A percentile compares a stretch with the other conserved stretches of the same genome.
Evolutionary conservation across 2,113 vertebrate genomes (phyloP).

Genomic region (Leiothrix lutea): DNA sequence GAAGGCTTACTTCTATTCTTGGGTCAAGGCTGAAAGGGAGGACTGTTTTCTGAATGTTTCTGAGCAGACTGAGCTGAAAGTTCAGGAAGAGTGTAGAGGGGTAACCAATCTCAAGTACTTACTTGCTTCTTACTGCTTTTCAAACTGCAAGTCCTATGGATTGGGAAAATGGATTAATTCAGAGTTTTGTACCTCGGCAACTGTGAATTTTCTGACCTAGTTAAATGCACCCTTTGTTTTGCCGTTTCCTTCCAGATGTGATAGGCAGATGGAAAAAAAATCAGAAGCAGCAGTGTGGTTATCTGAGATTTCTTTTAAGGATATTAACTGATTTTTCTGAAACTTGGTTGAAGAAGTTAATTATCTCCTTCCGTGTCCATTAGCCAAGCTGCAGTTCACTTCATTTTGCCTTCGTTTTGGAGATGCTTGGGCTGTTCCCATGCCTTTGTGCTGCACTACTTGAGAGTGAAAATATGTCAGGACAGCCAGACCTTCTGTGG

Average conservation of each 20-base stretch:
- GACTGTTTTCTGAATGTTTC: conserved; percentile 13
- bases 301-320: conserved; percentile 2
- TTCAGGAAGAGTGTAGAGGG: not conserved
- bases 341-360: not conserved
- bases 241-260: conserved; percentile 13
- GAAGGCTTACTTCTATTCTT: conserved; percentile 13
- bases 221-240: conserved; percentile 37
- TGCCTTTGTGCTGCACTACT: not conserved
- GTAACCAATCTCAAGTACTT: not conserved
- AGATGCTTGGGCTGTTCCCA: not conserved
- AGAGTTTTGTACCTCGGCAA: not conserved
- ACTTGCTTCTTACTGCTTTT: not conserved
- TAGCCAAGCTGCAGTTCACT: not conserved
- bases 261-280: not conserved
- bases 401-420: not conserved
- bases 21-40: conserved; percentile 25
- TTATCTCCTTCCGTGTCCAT: not conserved
- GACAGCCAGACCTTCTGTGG: not conserved
- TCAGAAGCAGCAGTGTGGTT: not conserved
- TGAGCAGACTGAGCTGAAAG: not conserved
- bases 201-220: not conserved
- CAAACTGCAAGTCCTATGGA: not conserved
- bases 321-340: not conserved
- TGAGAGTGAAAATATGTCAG: not conserved
- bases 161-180: conserved; percentile 13